Evolutionary conservation across 2,113 vertebrate genomes (phyloP).

Genomic region (Boulengeromyrus knoepffleri): DNA sequence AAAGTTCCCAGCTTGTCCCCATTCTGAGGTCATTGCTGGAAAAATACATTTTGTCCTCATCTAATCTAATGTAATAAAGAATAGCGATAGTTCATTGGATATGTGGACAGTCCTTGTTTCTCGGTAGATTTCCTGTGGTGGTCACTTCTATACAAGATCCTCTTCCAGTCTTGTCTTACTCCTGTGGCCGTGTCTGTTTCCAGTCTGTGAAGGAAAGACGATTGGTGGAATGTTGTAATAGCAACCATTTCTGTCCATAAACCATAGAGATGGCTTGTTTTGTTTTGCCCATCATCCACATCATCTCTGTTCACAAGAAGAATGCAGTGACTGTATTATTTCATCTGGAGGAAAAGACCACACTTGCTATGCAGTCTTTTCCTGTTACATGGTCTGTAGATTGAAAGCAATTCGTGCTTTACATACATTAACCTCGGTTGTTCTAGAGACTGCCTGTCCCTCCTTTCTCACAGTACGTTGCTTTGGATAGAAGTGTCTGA

Average conservation of each 20-base stretch:
- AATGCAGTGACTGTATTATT: not conserved
- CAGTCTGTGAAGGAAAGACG: not conserved
- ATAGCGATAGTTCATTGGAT: not conserved
- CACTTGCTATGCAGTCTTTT: not conserved
- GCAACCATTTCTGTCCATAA: not conserved
- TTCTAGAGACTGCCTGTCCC: not conserved
- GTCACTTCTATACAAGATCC: not conserved
- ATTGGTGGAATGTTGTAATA: not conserved
- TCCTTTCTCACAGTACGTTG: not conserved
- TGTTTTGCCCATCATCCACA: not conserved
- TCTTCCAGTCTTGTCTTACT: not conserved
- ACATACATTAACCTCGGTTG: not conserved
- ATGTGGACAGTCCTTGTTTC: not conserved
- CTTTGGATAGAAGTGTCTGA: not conserved
- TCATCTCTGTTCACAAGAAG: not conserved
- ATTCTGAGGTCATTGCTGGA: slow-evolving; percentile 52
- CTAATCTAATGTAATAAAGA: not conserved
- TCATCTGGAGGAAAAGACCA: not conserved
- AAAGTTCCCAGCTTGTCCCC: slow-evolving; percentile 90
- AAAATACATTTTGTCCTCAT: not conserved
- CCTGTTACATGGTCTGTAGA: not conserved
- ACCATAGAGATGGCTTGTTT: not conserved
- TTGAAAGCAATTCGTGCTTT: not conserved
- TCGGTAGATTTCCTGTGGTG: not conserved
- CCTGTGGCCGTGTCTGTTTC: not conserved